Evolutionary conservation across 2,888 invertebrate genomes (phyloP).

Genomic region (Scelioninae gen. 2): DNA sequence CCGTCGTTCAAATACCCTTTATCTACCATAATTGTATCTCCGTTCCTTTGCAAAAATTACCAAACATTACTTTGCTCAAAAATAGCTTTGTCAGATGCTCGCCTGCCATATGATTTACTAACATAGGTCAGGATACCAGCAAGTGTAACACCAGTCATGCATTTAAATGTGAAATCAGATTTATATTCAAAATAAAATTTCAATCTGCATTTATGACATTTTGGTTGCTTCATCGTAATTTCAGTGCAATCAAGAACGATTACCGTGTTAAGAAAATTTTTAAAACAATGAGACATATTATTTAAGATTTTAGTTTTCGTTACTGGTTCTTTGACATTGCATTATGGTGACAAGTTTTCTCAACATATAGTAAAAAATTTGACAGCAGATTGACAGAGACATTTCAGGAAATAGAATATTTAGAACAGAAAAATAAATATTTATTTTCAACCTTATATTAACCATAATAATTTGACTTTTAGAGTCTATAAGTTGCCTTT

Average conservation of each 20-base stretch:
- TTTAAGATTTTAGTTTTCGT: too few species aligned
- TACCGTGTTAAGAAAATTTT: neutral
- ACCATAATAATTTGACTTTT: too few species aligned
- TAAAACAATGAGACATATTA: conserved; percentile 1
- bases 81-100: conserved; percentile 56
- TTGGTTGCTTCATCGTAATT: conserved; percentile 3
- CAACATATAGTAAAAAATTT: too few species aligned
- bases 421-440: too few species aligned
- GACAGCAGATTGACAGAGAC: too few species aligned
- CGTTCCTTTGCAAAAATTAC: conserved; percentile 27
- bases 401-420: too few species aligned
- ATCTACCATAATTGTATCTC: conserved; percentile 60
- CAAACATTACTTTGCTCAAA: conserved; percentile 45
- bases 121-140: conserved; percentile 2
- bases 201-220: neutral
- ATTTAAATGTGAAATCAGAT: conserved; percentile 1
- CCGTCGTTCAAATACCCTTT: conserved; percentile 50
- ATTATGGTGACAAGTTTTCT: too few species aligned
- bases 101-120: conserved; percentile 6
- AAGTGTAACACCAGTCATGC: conserved; percentile 9
- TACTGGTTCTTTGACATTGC: too few species aligned
- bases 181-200: conserved; percentile 5
- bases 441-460: too few species aligned
- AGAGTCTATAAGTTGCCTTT: too few species aligned
- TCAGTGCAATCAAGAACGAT: conserved; percentile 8